Percentiles rank a stretch among this genome's conserved stretches.
Evolutionary conservation across 23 tunicate genomes (phyloP).

Genomic region (Halocynthia aurantium): DNA sequence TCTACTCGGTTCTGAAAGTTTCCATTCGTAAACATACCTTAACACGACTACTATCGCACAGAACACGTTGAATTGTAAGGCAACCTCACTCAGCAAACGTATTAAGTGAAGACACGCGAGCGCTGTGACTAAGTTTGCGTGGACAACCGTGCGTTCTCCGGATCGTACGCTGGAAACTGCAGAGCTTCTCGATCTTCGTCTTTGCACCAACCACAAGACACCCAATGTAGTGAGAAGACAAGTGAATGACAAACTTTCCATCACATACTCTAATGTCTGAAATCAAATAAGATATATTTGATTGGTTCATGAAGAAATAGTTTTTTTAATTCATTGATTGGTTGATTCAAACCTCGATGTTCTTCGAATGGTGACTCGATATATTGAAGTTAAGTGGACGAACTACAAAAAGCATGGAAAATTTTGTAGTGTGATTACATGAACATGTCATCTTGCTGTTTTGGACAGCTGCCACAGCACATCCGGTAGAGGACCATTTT

Average conservation of each 20-base stretch:
- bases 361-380: slow-evolving; percentile 1
- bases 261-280: slow-evolving; percentile 54
- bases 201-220: slow-evolving; percentile 31
- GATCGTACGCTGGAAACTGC: slow-evolving; percentile 37
- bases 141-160: slow-evolving; percentile 57
- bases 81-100: slow-evolving; percentile 44
- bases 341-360: slow-evolving; percentile 6
- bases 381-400: slow-evolving; percentile 13
- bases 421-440: slow-evolving; percentile 74
- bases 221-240: slow-evolving; percentile 41
- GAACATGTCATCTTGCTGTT: slow-evolving; percentile 20
- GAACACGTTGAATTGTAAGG: slow-evolving; percentile 7
- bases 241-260: slow-evolving; percentile 70
- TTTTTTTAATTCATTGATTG: neutral
- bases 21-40: slow-evolving; percentile 18
- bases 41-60: slow-evolving; percentile 44
- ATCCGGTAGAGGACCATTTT: slow-evolving; percentile 46
- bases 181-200: slow-evolving; percentile 48
- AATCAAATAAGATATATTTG: neutral
- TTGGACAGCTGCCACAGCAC: slow-evolving; percentile 17
- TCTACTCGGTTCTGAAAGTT: too few relatives aligned
- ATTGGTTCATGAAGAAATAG: neutral
- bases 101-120: slow-evolving; percentile 51
- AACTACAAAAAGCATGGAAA: slow-evolving; percentile 48
- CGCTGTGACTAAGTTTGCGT: slow-evolving; percentile 58